phyloP scores from a whole-genome alignment of 1,140 invertebrate genomes.

The Cardiocondyla obscurior region DNA sequence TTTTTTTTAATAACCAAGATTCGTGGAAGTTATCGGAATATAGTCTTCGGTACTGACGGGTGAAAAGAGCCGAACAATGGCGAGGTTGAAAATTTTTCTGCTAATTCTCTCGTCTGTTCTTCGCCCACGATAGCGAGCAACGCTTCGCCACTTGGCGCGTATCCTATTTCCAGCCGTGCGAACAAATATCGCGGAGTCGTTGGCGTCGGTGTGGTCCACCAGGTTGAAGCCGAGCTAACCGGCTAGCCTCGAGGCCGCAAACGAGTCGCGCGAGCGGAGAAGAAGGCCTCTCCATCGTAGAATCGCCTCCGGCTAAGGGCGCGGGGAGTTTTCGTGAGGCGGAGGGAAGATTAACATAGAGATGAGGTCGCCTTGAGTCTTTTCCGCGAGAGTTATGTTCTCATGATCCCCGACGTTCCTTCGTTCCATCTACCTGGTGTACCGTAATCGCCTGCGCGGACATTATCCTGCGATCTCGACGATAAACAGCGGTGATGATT shows the following conservation, averaged over 20 bases:
- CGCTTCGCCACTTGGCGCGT: background rate
- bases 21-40: background rate
- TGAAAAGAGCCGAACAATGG: background rate
- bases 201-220: constrained; percentile 60
- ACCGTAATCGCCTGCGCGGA: background rate
- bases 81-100: background rate
- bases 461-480: background rate
- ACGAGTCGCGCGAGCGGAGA: constrained; percentile 39
- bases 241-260: constrained; percentile 46
- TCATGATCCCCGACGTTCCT: constrained; percentile 51
- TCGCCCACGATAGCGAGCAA: background rate
- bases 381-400: constrained; percentile 70
- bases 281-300: background rate
- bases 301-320: background rate
- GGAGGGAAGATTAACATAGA: constrained; percentile 74
- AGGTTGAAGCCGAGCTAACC: constrained; percentile 56
- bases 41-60: background rate
- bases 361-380: constrained; percentile 70
- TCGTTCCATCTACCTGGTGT: background rate
- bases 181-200: constrained; percentile 5
- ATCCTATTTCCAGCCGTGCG: constrained; percentile 42
- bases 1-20: background rate
- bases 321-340: background rate
- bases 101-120: background rate
- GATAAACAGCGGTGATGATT: background rate